Conservation (phyloP, 2,888 invertebrate species). For the Ormyrus pomaceus region DNA sequence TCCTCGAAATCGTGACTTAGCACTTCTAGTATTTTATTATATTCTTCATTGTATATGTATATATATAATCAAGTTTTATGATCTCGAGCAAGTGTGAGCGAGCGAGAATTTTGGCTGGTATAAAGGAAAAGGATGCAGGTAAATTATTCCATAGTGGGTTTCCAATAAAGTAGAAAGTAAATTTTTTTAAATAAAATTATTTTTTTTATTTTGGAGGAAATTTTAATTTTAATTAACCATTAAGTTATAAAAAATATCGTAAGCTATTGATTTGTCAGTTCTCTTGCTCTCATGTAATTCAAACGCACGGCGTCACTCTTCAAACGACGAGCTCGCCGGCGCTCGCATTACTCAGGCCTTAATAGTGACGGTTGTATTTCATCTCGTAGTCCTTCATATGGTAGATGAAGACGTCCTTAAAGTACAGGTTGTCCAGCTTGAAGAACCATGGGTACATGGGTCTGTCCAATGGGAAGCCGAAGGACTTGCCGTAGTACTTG, state of each 20-base stretch:
- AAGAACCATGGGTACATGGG: constrained; percentile 79
- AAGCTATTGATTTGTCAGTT: constrained; percentile 46
- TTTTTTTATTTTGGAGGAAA: constrained; percentile 38
- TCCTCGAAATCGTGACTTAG: too few relatives aligned
- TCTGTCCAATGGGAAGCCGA: constrained; percentile 82
- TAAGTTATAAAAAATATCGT: constrained; percentile 23
- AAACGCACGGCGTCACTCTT: too few relatives aligned
- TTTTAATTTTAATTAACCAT: constrained; percentile 7
- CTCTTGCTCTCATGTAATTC: constrained; percentile 39
- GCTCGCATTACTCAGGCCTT: neutral
- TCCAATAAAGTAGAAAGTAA: neutral
- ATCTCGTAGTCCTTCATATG: constrained; percentile 74
- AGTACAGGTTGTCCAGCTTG: constrained; percentile 82
- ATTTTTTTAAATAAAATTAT: constrained; percentile 24
- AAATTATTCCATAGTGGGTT: too few relatives aligned
- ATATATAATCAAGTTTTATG: too few relatives aligned
- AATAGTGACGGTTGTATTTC: constrained; percentile 19
- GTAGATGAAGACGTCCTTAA: constrained; percentile 79
- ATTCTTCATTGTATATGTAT: too few relatives aligned
- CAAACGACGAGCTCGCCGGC: neutral
- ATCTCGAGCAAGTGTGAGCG: too few relatives aligned
- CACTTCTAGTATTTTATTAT: too few relatives aligned
- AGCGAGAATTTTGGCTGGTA: too few relatives aligned
- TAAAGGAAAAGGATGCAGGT: too few relatives aligned
- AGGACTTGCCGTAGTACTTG: constrained; percentile 78